A percentile compares a stretch with the other conserved stretches of the same genome.
These are phyloP conservation scores for Rhodinocichla rosea DNA, from an alignment of 2,113 vertebrate species.

Conservation along the genomic window DNA sequence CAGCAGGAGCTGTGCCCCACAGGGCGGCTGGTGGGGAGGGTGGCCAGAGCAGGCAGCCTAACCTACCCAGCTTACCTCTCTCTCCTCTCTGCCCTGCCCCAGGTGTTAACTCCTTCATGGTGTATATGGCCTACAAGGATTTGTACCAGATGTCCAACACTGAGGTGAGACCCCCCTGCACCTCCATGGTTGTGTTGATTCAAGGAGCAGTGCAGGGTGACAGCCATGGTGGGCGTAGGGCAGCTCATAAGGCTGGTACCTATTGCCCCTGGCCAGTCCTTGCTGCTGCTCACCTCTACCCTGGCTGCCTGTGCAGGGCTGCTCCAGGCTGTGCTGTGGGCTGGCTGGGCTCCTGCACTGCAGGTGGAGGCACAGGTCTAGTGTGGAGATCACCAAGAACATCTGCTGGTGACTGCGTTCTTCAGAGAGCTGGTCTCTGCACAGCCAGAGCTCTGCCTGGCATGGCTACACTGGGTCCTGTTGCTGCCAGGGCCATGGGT, in stretches of 20 bases:
- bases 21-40: background rate
- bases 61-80: background rate
- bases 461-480: accelerated
- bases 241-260: background rate
- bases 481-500: background rate
- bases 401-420: accelerated
- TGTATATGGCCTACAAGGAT: constrained; percentile 98
- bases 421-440: accelerated
- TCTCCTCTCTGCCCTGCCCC: background rate
- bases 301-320: background rate
- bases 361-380: background rate
- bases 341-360: accelerated
- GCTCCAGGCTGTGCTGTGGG: background rate
- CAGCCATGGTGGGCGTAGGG: background rate
- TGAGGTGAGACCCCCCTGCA: constrained; percentile 77
- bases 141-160: constrained; percentile 96
- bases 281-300: background rate
- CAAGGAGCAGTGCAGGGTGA: background rate
- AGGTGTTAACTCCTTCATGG: constrained; percentile 97
- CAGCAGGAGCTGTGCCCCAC: background rate
- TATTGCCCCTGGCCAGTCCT: background rate
- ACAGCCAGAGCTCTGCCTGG: background rate
- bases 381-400: background rate
- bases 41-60: background rate
- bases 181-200: background rate